Evolutionary conservation across 2,797 vertebrate genomes (phyloP).

Genomic region (Pipistrellus pygmaeus): DNA sequence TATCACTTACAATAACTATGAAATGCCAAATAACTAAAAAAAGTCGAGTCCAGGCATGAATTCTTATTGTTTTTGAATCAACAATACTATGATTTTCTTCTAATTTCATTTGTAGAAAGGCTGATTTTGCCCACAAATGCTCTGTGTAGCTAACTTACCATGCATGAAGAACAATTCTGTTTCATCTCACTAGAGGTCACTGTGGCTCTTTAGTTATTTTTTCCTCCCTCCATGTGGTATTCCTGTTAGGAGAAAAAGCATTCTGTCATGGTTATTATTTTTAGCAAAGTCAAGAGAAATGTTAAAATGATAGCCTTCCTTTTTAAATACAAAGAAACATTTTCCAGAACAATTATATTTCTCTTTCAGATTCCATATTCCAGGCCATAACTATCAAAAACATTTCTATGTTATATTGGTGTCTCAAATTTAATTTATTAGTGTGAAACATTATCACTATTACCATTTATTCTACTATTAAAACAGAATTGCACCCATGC

Average conservation of each 20-base stretch:
- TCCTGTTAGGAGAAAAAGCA: neutral
- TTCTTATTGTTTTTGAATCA: neutral
- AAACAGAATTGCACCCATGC: slow-evolving; percentile 47
- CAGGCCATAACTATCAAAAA: slow-evolving; percentile 73
- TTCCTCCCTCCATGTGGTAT: neutral
- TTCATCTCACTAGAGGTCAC: slow-evolving; percentile 84
- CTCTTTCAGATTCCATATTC: slow-evolving; percentile 60
- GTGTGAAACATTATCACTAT: slow-evolving; percentile 72
- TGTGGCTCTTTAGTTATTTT: slow-evolving; percentile 83
- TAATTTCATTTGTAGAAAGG: slow-evolving; percentile 40
- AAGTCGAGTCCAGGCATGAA: neutral
- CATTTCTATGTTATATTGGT: slow-evolving; percentile 80
- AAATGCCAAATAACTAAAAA: neutral
- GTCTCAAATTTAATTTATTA: slow-evolving; percentile 74
- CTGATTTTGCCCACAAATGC: neutral
- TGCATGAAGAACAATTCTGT: neutral
- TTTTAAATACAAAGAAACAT: slow-evolving; percentile 84
- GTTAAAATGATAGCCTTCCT: slow-evolving; percentile 80
- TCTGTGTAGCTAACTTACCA: neutral
- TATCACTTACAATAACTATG: neutral
- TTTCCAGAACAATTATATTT: slow-evolving; percentile 74
- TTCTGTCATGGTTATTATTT: slow-evolving; percentile 81
- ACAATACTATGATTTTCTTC: neutral
- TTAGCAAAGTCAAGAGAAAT: slow-evolving; percentile 85
- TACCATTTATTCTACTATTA: slow-evolving; percentile 71